These are phyloP conservation scores for Micrasema longulum DNA, from an alignment of 1,140 invertebrate genomes.

Conservation along the genomic window DNA sequence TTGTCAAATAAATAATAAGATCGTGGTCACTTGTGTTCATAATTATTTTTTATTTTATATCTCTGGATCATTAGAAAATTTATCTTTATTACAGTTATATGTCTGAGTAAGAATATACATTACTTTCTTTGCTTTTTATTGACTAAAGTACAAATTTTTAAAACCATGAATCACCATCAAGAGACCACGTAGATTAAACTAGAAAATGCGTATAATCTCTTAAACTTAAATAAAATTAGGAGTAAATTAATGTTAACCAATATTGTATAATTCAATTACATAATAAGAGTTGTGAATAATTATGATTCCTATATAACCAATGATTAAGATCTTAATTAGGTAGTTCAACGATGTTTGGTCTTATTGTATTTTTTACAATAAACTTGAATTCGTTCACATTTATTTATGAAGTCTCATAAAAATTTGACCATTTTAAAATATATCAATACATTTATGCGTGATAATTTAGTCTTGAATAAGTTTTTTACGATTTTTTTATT, in stretches of 20 bases:
- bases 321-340: slow-evolving; percentile 41
- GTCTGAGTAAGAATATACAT: too few relatives aligned
- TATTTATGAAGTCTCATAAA: too few relatives aligned
- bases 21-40: slow-evolving; percentile 15
- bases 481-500: too few relatives aligned
- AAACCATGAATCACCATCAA: background rate
- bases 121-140: too few relatives aligned
- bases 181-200: slow-evolving; percentile 29
- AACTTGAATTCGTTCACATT: too few relatives aligned
- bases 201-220: slow-evolving; percentile 32
- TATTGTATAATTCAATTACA: slow-evolving; percentile 37
- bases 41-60: too few relatives aligned
- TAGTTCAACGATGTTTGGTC: slow-evolving; percentile 14
- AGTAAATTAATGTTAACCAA: slow-evolving; percentile 37
- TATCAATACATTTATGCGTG: too few relatives aligned
- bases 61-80: too few relatives aligned
- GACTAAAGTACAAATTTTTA: slow-evolving; percentile 43
- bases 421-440: too few relatives aligned
- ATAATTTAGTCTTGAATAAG: too few relatives aligned
- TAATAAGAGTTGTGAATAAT: slow-evolving; percentile 46
- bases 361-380: slow-evolving; percentile 2
- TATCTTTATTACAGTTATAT: too few relatives aligned
- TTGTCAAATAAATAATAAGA: slow-evolving; percentile 27
- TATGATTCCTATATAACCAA: slow-evolving; percentile 49
- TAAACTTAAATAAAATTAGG: slow-evolving; percentile 11